A percentile compares a stretch with the other conserved stretches of the same genome.
Evolutionary conservation across 2,113 vertebrate genomes (phyloP).

Genomic region (Vireo altiloquus): DNA sequence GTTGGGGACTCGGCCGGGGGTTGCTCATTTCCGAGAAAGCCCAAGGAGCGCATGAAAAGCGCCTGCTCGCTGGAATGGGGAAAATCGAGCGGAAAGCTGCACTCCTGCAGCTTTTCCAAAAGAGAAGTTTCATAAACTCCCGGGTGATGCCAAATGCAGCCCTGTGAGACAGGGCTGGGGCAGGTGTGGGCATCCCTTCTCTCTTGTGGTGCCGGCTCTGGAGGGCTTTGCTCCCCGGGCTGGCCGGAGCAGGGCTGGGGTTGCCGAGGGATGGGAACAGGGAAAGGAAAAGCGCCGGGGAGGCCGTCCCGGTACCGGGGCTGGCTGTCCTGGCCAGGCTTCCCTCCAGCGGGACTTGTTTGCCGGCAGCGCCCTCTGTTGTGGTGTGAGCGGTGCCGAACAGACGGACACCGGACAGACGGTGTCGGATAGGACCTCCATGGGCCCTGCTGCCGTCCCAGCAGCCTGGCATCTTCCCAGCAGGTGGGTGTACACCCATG

Average conservation of each 20-base stretch:
- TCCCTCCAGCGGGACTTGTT: background rate
- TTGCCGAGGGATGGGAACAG: background rate
- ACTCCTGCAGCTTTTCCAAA: background rate
- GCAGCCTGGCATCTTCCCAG: background rate
- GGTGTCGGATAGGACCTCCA: accelerated
- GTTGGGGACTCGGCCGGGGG: background rate
- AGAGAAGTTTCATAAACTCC: background rate
- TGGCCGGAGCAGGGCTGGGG: background rate
- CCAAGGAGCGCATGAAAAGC: accelerated
- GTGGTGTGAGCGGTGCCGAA: background rate
- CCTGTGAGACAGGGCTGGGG: background rate
- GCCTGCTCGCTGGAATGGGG: background rate
- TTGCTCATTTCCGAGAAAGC: conserved; percentile 11
- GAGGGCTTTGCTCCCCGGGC: background rate
- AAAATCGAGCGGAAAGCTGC: background rate
- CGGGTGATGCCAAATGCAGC: background rate
- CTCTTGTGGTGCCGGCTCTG: accelerated
- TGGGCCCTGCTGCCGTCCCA: no score
- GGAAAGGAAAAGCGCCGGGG: background rate
- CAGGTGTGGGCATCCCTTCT: background rate
- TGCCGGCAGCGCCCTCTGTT: background rate
- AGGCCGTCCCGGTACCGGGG: background rate
- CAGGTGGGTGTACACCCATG: accelerated
- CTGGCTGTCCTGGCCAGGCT: background rate
- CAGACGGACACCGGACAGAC: background rate